phyloP scores from a whole-genome alignment of 2,797 vertebrate genomes.

The Coreius guichenoti region DNA sequence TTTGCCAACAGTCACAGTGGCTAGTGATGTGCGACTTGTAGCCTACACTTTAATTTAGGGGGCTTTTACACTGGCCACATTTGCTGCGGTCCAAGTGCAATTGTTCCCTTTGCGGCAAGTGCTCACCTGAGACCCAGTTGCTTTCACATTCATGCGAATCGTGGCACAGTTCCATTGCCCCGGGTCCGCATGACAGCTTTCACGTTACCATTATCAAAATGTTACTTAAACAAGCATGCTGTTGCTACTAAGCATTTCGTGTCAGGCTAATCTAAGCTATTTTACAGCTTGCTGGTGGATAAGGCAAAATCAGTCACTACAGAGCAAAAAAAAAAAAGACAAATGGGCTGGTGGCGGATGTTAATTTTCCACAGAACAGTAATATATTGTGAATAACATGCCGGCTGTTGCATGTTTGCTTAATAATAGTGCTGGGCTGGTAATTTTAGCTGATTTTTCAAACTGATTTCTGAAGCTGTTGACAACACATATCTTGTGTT shows the following conservation, averaged over 20 bases:
- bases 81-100: too few species aligned
- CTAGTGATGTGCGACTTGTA: not conserved
- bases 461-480: not conserved
- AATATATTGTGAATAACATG: not conserved
- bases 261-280: not conserved
- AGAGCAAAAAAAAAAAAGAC: not conserved
- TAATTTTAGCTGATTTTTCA: conserved; percentile 7
- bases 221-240: not conserved
- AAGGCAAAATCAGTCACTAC: not conserved
- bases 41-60: not conserved
- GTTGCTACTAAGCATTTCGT: not conserved
- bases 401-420: not conserved
- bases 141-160: too few species aligned
- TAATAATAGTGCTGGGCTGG: not conserved
- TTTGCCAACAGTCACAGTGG: not conserved
- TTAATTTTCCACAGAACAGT: not conserved
- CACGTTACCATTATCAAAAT: not conserved
- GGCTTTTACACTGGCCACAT: too few species aligned
- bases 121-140: too few species aligned
- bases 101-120: too few species aligned
- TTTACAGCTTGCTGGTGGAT: not conserved
- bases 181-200: not conserved
- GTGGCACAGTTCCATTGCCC: too few species aligned
- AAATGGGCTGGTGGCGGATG: not conserved
- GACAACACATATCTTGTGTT: conserved; percentile 20